phyloP scores from a whole-genome alignment of 2,113 vertebrate genomes.

The Chaetodon auriga region DNA sequence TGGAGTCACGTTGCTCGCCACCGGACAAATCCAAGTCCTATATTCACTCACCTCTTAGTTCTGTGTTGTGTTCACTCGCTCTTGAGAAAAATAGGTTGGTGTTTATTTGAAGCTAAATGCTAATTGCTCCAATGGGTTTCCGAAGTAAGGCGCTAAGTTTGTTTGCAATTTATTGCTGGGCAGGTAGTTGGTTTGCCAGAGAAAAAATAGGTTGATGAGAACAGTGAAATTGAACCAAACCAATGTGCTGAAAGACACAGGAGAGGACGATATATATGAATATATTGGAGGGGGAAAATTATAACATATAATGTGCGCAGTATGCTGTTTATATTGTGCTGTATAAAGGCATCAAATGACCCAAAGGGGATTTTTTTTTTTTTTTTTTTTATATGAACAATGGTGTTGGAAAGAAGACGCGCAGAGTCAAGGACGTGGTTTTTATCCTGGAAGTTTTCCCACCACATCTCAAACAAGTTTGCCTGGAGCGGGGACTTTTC shows the following conservation, averaged over 20 bases:
- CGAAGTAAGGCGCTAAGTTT: not conserved
- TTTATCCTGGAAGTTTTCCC: constrained; percentile 42
- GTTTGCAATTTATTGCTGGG: not conserved
- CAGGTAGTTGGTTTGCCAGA: not conserved
- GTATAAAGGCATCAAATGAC: not conserved
- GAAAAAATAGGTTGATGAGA: not conserved
- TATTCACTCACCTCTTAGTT: not conserved
- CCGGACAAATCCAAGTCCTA: not conserved
- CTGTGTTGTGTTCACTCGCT: not conserved
- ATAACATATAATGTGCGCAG: not conserved
- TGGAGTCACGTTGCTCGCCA: not conserved
- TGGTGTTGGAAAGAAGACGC: not conserved
- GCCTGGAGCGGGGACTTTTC: constrained; percentile 50
- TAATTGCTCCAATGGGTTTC: not conserved
- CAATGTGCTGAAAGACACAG: not conserved
- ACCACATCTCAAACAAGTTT: constrained; percentile 30
- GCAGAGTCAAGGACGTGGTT: constrained; percentile 28
- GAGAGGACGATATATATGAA: no score
- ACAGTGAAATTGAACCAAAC: not conserved
- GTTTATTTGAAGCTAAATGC: not conserved
- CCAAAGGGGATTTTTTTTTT: not conserved
- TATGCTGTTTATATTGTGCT: not conserved
- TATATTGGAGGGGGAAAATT: not conserved
- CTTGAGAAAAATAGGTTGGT: not conserved
- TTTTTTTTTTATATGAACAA: not conserved